Base-by-base conservation (phyloP, 2,113 vertebrate species). In the Atlantisia rogersi region DNA sequence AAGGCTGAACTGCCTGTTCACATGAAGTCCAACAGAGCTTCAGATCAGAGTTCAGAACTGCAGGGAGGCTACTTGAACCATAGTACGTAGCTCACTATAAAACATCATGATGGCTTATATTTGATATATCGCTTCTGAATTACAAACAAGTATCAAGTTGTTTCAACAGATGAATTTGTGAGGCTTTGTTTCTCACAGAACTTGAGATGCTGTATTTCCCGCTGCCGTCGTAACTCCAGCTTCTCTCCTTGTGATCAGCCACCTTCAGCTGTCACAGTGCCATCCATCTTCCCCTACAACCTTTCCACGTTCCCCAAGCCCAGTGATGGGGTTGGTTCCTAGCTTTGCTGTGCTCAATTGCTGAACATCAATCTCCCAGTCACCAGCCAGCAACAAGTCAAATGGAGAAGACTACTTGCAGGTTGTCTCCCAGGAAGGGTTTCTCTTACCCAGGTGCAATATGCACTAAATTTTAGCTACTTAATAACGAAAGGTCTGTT, bases 281-380 rank as follows among this genome's bases (percentile, higher is more conserved):
- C 31, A 37, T 9, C 6, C 21, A 20, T 10, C 12, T 52, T 0
- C 2, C 25, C 11, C 6, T 10, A 15, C 4, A 63, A 0, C 1
- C 35, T 12, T 18, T 44, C 12, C 1, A 0, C 1, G 0, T 21
- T 24, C 32, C 52, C 29, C 52, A 37, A 32, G 18, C 7, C 42
- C 44, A 48, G 53, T 0, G 1, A 10, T 29, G 32, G 37, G 12
- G 35, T 81, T 42, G 42, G 12, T 9, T 87, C 52, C 39, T 21
- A 56, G 28, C 25, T 82, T 69, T 25, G 21, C n/a, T 75, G 32
- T 8, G 31, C 59, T 26, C 73, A 50, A 58, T 9, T 60, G 20
- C 39, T 77, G 42, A 55, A 65, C 31, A 90, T 42, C 62, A 48
- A 17, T 48, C 59, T 53, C 2, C 2, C 6, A 21, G 8, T 42